A percentile compares a stretch with the other conserved stretches of the same genome.
phyloP scores from a whole-genome alignment of 2,113 vertebrate species.

The Vulpes lagopus region DNA sequence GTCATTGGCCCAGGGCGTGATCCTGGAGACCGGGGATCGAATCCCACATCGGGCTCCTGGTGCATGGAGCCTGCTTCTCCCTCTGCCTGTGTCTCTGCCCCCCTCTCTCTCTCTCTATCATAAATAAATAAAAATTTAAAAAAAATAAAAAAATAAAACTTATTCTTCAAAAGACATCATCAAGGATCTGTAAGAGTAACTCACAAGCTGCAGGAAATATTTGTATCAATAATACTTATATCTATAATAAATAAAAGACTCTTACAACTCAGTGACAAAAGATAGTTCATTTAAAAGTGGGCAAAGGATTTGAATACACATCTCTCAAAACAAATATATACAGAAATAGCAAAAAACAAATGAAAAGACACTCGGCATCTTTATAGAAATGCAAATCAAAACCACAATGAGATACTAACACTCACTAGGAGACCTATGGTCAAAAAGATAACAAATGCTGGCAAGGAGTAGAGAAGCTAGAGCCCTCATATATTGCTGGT shows the following conservation, averaged over 20 bases:
- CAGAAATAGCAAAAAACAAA: not conserved
- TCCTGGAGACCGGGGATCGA: too few relatives aligned
- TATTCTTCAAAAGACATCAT: not conserved
- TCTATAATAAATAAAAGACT: not conserved
- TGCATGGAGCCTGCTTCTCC: too few relatives aligned
- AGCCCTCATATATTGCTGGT: not conserved
- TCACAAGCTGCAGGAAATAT: not conserved
- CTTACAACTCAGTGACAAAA: not conserved
- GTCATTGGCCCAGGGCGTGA: too few relatives aligned
- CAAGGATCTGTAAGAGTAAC: not conserved
- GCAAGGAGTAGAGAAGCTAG: not conserved
- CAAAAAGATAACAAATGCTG: not conserved
- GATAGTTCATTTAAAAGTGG: not conserved
- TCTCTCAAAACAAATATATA: not conserved
- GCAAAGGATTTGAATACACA: constrained; percentile 1
- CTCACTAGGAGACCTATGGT: not conserved
- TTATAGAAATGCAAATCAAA: constrained; percentile 52
- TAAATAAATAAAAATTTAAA: constrained; percentile 28
- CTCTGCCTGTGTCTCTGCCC: too few relatives aligned
- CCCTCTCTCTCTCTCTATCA: too few relatives aligned
- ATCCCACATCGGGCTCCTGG: too few relatives aligned
- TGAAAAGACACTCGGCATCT: not conserved
- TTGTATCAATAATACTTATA: not conserved
- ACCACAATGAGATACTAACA: constrained; percentile 8
- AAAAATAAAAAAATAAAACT: constrained; percentile 56